Evolutionary conservation across 2,797 vertebrate species (phyloP).

Genomic region (Enteromius viviparus): DNA sequence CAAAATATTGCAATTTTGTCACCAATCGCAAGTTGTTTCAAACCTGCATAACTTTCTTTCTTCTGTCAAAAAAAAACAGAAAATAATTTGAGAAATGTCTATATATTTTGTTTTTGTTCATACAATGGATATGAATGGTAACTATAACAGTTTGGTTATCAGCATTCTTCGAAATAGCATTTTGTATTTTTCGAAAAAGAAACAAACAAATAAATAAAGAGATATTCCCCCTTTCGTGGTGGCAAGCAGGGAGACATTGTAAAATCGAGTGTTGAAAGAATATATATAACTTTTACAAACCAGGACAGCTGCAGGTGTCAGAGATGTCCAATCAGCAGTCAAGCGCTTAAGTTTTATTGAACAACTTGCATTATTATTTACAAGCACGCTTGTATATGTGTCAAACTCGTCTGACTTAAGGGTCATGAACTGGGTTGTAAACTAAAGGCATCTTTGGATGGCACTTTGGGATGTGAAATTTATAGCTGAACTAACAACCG

Average conservation of each 20-base stretch:
- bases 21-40: background rate
- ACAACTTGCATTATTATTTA: conserved; percentile 56
- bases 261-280: conserved; percentile 46
- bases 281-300: conserved; percentile 49
- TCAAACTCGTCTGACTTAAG: conserved; percentile 43
- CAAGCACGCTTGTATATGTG: conserved; percentile 50
- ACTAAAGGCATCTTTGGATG: conserved; percentile 40
- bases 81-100: background rate
- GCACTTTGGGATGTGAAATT: conserved; percentile 26
- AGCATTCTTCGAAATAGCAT: background rate
- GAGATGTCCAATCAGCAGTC: conserved; percentile 36
- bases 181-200: background rate
- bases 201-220: background rate
- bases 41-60: background rate
- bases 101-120: background rate
- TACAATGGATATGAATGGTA: background rate
- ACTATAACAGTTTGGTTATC: background rate
- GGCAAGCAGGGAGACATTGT: conserved; percentile 3
- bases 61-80: background rate
- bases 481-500: conserved; percentile 36
- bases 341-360: conserved; percentile 54
- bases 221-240: background rate
- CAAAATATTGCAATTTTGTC: background rate
- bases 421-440: conserved; percentile 55
- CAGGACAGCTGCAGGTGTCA: conserved; percentile 56